phyloP scores from a whole-genome alignment of 2,888 invertebrate genomes.

The Drosophila formosana region DNA sequence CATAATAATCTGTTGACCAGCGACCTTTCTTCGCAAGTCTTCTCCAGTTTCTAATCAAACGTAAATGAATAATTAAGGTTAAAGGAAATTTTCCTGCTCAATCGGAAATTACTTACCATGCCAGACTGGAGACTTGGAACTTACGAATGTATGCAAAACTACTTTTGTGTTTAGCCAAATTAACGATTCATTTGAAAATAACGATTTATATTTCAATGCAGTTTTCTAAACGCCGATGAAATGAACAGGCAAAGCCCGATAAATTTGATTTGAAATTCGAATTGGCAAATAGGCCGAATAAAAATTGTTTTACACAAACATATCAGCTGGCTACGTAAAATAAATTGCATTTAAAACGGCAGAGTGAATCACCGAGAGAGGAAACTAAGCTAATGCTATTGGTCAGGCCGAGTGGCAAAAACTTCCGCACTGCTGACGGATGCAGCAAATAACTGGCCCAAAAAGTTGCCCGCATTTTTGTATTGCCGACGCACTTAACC shows the following conservation, averaged over 20 bases:
- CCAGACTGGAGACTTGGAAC: not conserved
- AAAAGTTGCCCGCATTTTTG: slow-evolving; percentile 23
- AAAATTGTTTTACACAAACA: not conserved
- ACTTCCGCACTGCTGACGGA: slow-evolving; percentile 34
- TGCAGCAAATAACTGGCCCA: slow-evolving; percentile 22
- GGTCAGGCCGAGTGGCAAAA: slow-evolving; percentile 11
- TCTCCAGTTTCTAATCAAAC: slow-evolving; percentile 49
- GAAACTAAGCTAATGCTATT: not conserved
- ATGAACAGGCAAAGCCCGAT: not conserved
- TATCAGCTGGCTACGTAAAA: not conserved
- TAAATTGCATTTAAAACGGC: slow-evolving; percentile 1
- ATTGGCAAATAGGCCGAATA: not conserved
- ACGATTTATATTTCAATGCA: not conserved
- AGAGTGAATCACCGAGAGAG: not conserved
- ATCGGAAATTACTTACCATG: slow-evolving; percentile 27
- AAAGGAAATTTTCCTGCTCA: not conserved
- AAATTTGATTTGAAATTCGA: not conserved
- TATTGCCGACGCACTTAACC: slow-evolving; percentile 60
- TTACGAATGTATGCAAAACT: not conserved
- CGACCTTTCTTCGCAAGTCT: slow-evolving; percentile 4
- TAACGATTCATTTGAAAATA: not conserved
- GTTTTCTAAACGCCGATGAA: too few species aligned
- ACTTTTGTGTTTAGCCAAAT: not conserved
- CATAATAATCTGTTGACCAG: slow-evolving; percentile 22
- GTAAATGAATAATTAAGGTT: slow-evolving; percentile 46